Conservation (phyloP, 2,797 vertebrate species). For the Eremophila alpestris region DNA sequence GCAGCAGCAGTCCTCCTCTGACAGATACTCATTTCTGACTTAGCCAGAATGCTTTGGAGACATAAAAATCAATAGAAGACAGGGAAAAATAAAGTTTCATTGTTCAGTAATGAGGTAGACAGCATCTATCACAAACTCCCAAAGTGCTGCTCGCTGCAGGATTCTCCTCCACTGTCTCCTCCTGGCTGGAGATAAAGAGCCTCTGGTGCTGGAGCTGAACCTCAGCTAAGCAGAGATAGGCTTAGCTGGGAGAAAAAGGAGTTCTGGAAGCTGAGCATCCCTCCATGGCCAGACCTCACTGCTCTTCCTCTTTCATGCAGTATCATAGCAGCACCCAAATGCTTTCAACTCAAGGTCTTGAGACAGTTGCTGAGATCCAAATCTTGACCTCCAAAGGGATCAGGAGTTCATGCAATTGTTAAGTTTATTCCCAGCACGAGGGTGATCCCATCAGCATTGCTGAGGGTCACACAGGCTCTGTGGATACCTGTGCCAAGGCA, state of each 20-base stretch:
- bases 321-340: neutral
- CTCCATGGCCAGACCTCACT: neutral
- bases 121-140: slow-evolving; percentile 55
- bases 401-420: neutral
- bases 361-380: neutral
- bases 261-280: neutral
- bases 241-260: neutral
- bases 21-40: slow-evolving; percentile 66
- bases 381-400: neutral
- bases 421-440: accelerated
- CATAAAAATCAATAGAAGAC: slow-evolving; percentile 70
- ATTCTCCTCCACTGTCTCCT: slow-evolving; percentile 30
- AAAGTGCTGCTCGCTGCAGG: slow-evolving; percentile 56
- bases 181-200: neutral
- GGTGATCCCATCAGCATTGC: accelerated
- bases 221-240: neutral
- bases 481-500: neutral
- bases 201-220: neutral
- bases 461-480: accelerated
- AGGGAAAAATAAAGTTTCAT: slow-evolving; percentile 68
- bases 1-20: slow-evolving; percentile 1
- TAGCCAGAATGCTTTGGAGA: slow-evolving; percentile 42
- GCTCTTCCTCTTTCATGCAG: neutral
- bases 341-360: neutral
- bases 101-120: slow-evolving; percentile 62